Conservation (phyloP, 1,140 invertebrate species). For the Sarcophaga bullata region DNA sequence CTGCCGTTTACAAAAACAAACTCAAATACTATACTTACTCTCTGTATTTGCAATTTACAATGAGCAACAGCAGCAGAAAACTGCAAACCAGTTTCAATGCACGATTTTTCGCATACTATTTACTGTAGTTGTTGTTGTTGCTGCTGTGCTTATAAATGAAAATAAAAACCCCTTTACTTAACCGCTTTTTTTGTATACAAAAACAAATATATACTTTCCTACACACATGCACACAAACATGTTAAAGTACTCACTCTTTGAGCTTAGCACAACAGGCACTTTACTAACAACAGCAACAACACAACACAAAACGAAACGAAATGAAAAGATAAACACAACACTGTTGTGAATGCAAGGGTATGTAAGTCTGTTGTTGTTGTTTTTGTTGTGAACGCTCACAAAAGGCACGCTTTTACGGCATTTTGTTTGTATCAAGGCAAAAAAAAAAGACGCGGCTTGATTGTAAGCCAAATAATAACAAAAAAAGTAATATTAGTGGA, state of each 20-base stretch:
- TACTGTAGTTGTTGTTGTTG: too few species aligned
- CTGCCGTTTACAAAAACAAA: too few species aligned
- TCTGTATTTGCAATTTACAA: too few species aligned
- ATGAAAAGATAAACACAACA: conserved; percentile 14
- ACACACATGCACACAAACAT: not conserved
- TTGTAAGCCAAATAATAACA: not conserved
- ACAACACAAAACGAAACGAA: not conserved
- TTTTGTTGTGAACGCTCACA: not conserved
- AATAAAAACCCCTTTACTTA: not conserved
- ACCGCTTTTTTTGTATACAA: not conserved
- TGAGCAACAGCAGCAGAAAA: not conserved
- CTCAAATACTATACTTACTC: too few species aligned
- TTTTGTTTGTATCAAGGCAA: conserved; percentile 10
- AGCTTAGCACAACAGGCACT: not conserved
- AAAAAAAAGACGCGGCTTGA: conserved; percentile 11
- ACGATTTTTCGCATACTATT: not conserved
- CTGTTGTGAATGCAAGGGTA: not conserved
- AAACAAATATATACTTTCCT: not conserved
- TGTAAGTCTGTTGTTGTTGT: not conserved
- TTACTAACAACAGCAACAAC: conserved; percentile 21
- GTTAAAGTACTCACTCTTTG: conserved; percentile 4
- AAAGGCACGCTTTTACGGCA: conserved; percentile 25
- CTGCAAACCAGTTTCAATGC: not conserved
- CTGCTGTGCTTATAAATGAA: not conserved
- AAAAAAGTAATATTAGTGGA: conserved; percentile 7